Percentiles rank a stretch among this genome's conserved stretches.
These are phyloP conservation scores for Phyllostomus discolor DNA, from an alignment of 2,113 vertebrate genomes.

Conservation along the genomic window DNA sequence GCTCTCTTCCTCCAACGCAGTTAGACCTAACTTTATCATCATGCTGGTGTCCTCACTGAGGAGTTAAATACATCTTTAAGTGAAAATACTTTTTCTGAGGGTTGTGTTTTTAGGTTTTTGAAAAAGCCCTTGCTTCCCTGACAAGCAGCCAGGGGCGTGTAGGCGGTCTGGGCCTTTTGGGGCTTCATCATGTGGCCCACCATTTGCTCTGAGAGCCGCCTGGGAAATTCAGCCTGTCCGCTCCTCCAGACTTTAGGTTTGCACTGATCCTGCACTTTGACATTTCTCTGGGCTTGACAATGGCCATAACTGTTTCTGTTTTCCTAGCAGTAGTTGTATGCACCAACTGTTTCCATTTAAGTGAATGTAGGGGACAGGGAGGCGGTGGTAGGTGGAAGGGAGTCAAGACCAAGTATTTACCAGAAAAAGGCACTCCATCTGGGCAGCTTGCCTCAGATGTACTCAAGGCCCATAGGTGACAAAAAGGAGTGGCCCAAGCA, in stretches of 20 bases:
- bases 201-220: background rate
- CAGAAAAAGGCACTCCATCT: background rate
- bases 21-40: background rate
- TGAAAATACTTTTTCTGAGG: background rate
- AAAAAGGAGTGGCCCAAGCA: background rate
- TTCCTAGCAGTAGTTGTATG: background rate
- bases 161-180: background rate
- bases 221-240: background rate
- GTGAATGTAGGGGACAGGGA: background rate
- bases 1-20: background rate
- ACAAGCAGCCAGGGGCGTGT: background rate
- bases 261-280: background rate
- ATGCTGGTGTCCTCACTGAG: background rate
- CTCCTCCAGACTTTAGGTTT: background rate
- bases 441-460: background rate
- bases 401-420: background rate
- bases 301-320: background rate
- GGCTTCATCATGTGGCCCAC: no score
- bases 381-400: no score
- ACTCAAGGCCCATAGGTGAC: background rate
- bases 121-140: background rate
- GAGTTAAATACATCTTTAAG: background rate
- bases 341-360: background rate
- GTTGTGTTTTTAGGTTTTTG: background rate
- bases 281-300: background rate